These are phyloP conservation scores for Leptopilina drosophilae DNA, from an alignment of 2,888 invertebrate genomes.

Conservation along the genomic window DNA sequence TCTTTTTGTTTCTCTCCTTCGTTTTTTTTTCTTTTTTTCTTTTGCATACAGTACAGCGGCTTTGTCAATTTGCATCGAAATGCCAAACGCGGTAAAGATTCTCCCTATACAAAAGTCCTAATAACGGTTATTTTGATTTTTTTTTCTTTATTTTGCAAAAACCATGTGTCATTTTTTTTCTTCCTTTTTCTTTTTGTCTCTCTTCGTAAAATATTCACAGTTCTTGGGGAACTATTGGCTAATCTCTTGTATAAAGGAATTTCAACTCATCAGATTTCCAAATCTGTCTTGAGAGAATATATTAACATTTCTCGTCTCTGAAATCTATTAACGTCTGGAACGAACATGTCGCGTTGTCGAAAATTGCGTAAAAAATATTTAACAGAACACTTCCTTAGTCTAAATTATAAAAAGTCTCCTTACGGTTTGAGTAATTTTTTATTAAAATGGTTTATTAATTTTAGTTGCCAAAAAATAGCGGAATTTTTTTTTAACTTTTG, in stretches of 20 bases:
- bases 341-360: too few relatives aligned
- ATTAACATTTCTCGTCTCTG: conserved; percentile 20
- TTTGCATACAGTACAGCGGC: conserved; percentile 52
- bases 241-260: conserved; percentile 37
- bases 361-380: too few relatives aligned
- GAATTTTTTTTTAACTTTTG: too few relatives aligned
- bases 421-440: too few relatives aligned
- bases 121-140: conserved; percentile 58
- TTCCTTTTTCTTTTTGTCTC: conserved; percentile 69
- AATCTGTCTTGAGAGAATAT: conserved; percentile 30
- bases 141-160: conserved; percentile 52
- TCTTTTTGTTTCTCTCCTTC: too few relatives aligned
- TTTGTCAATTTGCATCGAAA: conserved; percentile 70
- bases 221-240: conserved; percentile 64
- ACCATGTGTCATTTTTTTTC: conserved; percentile 72
- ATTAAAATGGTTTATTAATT: too few relatives aligned
- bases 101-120: conserved; percentile 59
- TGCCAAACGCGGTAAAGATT: conserved; percentile 61
- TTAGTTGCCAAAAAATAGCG: too few relatives aligned
- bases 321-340: conserved; percentile 1
- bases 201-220: conserved; percentile 73
- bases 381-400: too few relatives aligned
- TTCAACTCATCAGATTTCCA: conserved; percentile 27
- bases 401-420: too few relatives aligned
- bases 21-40: conserved; percentile 18